Percentiles rank a stretch among this genome's conserved stretches.
Conservation (phyloP, 1,140 invertebrate species). For the Apis florea region DNA sequence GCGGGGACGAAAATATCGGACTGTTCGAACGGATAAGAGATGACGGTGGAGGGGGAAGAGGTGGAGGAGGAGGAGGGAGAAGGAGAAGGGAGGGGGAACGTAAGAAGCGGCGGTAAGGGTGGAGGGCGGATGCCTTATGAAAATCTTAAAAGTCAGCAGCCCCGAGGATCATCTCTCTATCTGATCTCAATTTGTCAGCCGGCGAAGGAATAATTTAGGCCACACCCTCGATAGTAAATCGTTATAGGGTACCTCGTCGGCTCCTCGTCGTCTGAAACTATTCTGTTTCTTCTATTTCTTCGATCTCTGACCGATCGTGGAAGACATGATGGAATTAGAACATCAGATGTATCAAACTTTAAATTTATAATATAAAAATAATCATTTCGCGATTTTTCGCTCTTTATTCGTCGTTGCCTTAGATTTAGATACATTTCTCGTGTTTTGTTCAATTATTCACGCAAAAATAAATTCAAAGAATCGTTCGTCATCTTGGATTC, state of each 20-base stretch:
- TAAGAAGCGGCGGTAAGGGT: constrained; percentile 22
- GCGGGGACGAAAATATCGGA: background rate
- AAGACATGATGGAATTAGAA: too few species aligned
- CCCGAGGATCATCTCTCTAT: constrained; percentile 74
- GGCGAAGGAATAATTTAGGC: constrained; percentile 68
- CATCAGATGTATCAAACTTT: too few species aligned
- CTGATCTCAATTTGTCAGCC: constrained; percentile 76
- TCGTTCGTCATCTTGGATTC: too few species aligned
- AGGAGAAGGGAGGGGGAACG: constrained; percentile 37
- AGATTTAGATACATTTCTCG: too few species aligned
- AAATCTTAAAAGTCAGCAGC: constrained; percentile 76
- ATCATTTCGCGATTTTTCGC: too few species aligned
- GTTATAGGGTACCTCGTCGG: constrained; percentile 48
- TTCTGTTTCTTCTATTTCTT: background rate
- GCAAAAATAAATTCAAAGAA: too few species aligned
- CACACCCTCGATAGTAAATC: constrained; percentile 61
- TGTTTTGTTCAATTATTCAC: too few species aligned
- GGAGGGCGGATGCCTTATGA: constrained; percentile 63
- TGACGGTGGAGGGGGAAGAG: constrained; percentile 54
- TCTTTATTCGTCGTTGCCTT: too few species aligned
- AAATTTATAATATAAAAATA: too few species aligned
- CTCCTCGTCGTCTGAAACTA: background rate
- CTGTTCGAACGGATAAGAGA: constrained; percentile 67
- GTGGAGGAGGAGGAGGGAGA: constrained; percentile 33
- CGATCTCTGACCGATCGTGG: background rate